Percentiles rank a stretch among this genome's conserved stretches.
phyloP scores from a whole-genome alignment of 2,113 vertebrate genomes.

The Cyprinodon tularosa region DNA sequence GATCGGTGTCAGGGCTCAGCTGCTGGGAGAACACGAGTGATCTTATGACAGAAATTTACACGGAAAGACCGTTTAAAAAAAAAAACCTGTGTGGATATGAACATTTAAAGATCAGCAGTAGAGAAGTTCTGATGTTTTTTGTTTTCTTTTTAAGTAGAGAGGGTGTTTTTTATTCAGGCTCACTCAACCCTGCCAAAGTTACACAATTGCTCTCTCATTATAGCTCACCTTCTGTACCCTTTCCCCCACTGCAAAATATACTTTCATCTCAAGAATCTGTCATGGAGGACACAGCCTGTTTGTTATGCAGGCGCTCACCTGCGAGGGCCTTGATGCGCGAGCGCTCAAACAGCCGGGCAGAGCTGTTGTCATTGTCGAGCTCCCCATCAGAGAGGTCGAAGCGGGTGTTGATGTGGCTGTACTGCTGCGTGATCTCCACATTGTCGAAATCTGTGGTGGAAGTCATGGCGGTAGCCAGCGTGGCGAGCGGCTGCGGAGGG shows the following conservation, averaged over 20 bases:
- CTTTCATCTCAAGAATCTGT: slow-evolving; percentile 39
- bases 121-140: not conserved
- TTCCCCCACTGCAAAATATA: slow-evolving; percentile 24
- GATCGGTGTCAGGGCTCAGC: slow-evolving; percentile 60
- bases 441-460: slow-evolving; percentile 95
- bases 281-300: slow-evolving; percentile 32
- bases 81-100: slow-evolving; percentile 9
- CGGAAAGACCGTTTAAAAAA: slow-evolving; percentile 14
- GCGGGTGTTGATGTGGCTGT: slow-evolving; percentile 90
- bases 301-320: slow-evolving; percentile 80
- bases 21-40: slow-evolving; percentile 41
- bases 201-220: slow-evolving; percentile 20
- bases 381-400: slow-evolving; percentile 91
- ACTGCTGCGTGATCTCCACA: slow-evolving; percentile 92
- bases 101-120: not conserved
- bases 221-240: slow-evolving; percentile 27
- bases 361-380: slow-evolving; percentile 97
- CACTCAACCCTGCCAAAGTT: slow-evolving; percentile 13
- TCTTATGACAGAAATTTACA: slow-evolving; percentile 21
- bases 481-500: slow-evolving; percentile 17
- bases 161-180: slow-evolving; percentile 18
- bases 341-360: slow-evolving; percentile 92
- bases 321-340: slow-evolving; percentile 98
- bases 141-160: slow-evolving; percentile 5
- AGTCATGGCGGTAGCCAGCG: slow-evolving; percentile 79